Evolutionary conservation across 37 sponge, comb jelly and placozoan species (phyloP), one percentile per base, ranked within the genome.

Genomic region (Halichondria panicea): DNA sequence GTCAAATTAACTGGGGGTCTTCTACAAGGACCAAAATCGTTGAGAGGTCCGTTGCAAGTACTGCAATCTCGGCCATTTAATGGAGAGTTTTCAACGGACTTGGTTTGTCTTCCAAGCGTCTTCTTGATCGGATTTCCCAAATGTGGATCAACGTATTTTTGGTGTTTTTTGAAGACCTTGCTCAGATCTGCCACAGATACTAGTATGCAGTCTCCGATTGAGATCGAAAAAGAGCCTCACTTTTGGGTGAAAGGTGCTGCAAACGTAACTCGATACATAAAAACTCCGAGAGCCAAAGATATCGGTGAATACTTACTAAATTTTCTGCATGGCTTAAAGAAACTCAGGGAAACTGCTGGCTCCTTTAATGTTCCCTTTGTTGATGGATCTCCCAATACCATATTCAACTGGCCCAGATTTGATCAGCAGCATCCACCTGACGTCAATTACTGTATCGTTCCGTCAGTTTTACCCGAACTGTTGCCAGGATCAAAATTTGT

Each of bases 51-150:
- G 30, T 36, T 65, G 48, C 3, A 68, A 9, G 42, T 1, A 39
- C 9, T 66, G 46, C 53, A 19, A 2, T n/a, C n/a, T n/a, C 2
- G 8, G 0, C 7, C 7, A 24, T 45, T 43, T 34, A 22, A 11
- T 55, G 32, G 37, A 24, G 19, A 15, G 3, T 37, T 72, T n/a
- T 39, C 41, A 2, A 56, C 78, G 54, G 2, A 34, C 9, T 18
- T 71, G 4, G 43, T 70, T 21, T 84, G 84, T 41, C 54, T 84
- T 0, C 84, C 84, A 30, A 60, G 24, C 0, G 7, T 84, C 32
- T 84, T 84, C 71, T 38, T 77, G 5, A 63, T 63, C 25, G 84
- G 84, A 9, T 84, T 70, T 61, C 78, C 84, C 9, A 84, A 84
- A 63, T 77, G 84, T 70, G 84, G 84, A 5, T 76, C 78, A 0